Base-by-base conservation (phyloP, 2,797 vertebrate genomes). In the Masticophis lateralis region DNA sequence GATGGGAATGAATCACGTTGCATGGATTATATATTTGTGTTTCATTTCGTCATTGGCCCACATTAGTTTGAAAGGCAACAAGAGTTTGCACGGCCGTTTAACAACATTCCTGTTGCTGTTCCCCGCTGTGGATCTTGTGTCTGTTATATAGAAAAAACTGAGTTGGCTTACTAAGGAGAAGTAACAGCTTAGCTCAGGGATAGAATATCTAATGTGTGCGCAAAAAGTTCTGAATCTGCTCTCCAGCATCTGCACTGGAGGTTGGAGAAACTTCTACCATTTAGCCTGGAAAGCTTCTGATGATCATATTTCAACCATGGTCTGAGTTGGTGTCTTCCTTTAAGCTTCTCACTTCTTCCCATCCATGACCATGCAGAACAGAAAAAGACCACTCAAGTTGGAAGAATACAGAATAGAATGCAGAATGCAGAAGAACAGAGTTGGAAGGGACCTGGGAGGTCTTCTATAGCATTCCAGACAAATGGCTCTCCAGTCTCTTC, bases 1-100 rank as follows among this genome's bases (percentile, higher is more conserved):
- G 94, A 95, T 90, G 2, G 83, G 95, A 96, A 96, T 97, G 96
- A 97, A 97, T 97, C 96, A 97, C 92, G 6, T 92, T 93, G 69
- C 74, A 8, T 94, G 93, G 95, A 96, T 95, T 94, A 92, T 94
- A 92, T 92, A 90, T 74, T 95, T 95, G 95, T 94, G 90, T 95
- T 96, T 95, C 90, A 94, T 83, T 95, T 96, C 95, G 88, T 92
- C 63, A 94, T 74, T 96, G 94, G 94, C 93, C 93, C 94, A 74
- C 93, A 32, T 90, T 94, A 63, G 96, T 95, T 93, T 79, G 55
- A 20, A 55, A 91, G 1, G 92, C 95, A 4, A 55, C 57, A 56
- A 94, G 92, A 87, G 93, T 87, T 32, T 69, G 95, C 91, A 0
- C 90, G 8, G 93, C 95, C 95, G 5, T 92, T 92, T 28, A 93